Percentiles rank a stretch among this genome's conserved stretches.
Conservation (phyloP, 2,888 invertebrate genomes). For the Hirtodrosophila duncani region DNA sequence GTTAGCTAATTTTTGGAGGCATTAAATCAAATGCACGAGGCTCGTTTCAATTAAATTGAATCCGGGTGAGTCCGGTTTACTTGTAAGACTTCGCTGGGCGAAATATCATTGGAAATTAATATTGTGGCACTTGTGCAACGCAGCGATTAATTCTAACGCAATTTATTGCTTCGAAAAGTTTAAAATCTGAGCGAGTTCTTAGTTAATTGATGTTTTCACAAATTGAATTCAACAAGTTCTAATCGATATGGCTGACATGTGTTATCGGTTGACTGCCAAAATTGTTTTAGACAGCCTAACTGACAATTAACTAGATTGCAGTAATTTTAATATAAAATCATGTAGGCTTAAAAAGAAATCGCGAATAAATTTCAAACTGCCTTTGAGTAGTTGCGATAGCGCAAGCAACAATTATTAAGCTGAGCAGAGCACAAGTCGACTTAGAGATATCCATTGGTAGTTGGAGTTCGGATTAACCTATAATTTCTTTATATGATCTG, state of each 20-base stretch:
- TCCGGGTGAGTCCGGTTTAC: constrained; percentile 41
- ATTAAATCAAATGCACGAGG: no score
- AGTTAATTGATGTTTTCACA: constrained; percentile 43
- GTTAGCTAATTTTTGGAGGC: no score
- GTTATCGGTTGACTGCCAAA: constrained; percentile 15
- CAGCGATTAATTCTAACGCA: constrained; percentile 34
- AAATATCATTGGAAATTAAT: constrained; percentile 52
- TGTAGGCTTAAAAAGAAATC: no score
- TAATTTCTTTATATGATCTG: no score
- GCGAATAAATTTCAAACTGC: no score
- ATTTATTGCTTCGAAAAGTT: constrained; percentile 33
- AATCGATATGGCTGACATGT: constrained; percentile 5
- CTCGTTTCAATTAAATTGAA: no score
- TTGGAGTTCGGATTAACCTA: no score
- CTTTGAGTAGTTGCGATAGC: no score
- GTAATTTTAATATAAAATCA: no score
- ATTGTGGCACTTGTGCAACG: constrained; percentile 45
- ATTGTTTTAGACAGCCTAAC: constrained; percentile 5
- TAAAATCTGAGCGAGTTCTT: constrained; percentile 21
- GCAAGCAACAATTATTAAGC: constrained; percentile 21
- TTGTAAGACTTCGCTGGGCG: constrained; percentile 20
- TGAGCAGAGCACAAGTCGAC: constrained; percentile 4
- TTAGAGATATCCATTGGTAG: constrained; percentile 8
- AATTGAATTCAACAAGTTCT: constrained; percentile 37
- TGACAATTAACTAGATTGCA: constrained; percentile 28